Conservation (phyloP, 2,113 vertebrate genomes). For the Glareola pratincola region DNA sequence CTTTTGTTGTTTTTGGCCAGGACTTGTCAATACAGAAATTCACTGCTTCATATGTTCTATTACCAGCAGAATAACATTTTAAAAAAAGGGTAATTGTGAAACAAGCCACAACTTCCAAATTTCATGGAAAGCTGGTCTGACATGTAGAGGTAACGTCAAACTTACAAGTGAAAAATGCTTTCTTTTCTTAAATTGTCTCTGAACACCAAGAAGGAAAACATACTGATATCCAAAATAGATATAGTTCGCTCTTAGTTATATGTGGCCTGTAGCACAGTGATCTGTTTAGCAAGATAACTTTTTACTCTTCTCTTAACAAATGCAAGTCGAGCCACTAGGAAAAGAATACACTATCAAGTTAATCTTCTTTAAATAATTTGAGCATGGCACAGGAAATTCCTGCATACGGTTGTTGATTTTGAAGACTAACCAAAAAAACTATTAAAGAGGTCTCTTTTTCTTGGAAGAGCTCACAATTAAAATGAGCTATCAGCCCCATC, state of each 20-base stretch:
- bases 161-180: background rate
- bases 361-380: conserved; percentile 46
- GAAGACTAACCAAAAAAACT: conserved; percentile 48
- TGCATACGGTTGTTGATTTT: conserved; percentile 47
- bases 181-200: background rate
- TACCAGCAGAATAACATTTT: conserved; percentile 61
- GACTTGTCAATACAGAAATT: conserved; percentile 62
- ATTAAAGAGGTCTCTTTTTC: conserved; percentile 15
- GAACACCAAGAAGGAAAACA: background rate
- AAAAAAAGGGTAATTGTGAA: conserved; percentile 8
- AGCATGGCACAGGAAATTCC: conserved; percentile 63
- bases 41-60: conserved; percentile 47
- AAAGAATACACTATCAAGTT: conserved; percentile 48
- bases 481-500: conserved; percentile 27
- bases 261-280: background rate
- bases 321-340: background rate
- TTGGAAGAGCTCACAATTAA: conserved; percentile 46
- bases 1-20: conserved; percentile 78
- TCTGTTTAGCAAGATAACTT: conserved; percentile 30
- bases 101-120: background rate
- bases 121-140: background rate
- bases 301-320: conserved; percentile 41
- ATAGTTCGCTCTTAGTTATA: background rate
- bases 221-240: background rate
- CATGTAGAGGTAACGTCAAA: background rate